Conservation (phyloP, 2,888 invertebrate species). For the Pollenia labialis region DNA sequence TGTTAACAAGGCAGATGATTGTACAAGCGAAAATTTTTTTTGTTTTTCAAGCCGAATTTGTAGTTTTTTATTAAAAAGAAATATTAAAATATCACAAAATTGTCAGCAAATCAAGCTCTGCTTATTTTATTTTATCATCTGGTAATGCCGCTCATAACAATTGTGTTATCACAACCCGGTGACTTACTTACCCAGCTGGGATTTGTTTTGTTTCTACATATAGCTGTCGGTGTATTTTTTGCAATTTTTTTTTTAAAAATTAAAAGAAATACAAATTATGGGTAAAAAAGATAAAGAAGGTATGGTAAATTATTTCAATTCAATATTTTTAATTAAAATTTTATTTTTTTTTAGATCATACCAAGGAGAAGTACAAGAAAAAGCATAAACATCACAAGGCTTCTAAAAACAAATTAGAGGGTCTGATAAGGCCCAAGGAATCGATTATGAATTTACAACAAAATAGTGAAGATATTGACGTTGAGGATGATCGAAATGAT, state of each 20-base stretch:
- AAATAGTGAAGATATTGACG: slow-evolving; percentile 60
- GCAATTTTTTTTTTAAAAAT: background rate
- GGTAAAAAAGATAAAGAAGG: slow-evolving; percentile 63
- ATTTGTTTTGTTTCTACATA: background rate
- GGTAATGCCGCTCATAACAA: too few species aligned
- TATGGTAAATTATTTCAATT: background rate
- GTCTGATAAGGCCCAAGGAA: background rate
- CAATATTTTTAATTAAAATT: background rate
- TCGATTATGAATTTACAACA: background rate
- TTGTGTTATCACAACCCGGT: too few species aligned
- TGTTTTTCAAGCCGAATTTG: too few species aligned
- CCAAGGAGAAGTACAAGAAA: slow-evolving; percentile 52
- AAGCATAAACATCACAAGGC: slow-evolving; percentile 60
- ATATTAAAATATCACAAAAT: too few species aligned
- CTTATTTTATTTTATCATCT: too few species aligned
- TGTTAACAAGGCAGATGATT: too few species aligned
- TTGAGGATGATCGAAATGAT: slow-evolving; percentile 43
- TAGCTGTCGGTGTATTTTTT: background rate
- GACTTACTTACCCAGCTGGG: too few species aligned
- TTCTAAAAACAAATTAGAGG: slow-evolving; percentile 4
- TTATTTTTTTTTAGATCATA: slow-evolving; percentile 2
- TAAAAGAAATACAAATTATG: slow-evolving; percentile 18
- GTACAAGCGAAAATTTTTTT: too few species aligned
- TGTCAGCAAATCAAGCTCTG: too few species aligned
- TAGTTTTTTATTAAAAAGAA: too few species aligned